Evolutionary conservation across 2,888 invertebrate genomes (phyloP).

Genomic region (Unio pictorum): DNA sequence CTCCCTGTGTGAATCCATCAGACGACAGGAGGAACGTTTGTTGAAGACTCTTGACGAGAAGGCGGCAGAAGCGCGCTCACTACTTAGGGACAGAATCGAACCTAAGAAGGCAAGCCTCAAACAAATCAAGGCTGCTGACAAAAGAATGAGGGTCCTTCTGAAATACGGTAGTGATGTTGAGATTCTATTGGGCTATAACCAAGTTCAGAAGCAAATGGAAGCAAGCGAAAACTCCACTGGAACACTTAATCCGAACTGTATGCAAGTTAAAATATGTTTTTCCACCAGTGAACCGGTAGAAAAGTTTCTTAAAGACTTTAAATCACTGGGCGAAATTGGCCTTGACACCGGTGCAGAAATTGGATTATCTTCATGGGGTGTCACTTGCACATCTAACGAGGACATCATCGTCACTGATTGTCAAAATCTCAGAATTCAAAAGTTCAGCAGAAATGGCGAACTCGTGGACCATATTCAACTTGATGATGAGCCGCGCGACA

Average conservation of each 20-base stretch:
- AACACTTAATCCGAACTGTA: constrained; percentile 32
- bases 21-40: constrained; percentile 43
- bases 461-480: constrained; percentile 60
- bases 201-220: constrained; percentile 40
- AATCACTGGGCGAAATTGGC: constrained; percentile 31
- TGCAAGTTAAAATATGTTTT: constrained; percentile 43
- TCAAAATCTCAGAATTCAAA: constrained; percentile 57
- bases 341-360: constrained; percentile 48
- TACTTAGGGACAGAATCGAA: constrained; percentile 32
- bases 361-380: constrained; percentile 55
- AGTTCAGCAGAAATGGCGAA: constrained; percentile 56
- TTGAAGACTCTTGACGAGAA: constrained; percentile 39
- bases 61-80: constrained; percentile 26
- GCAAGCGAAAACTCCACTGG: constrained; percentile 32
- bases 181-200: constrained; percentile 45
- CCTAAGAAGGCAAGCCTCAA: constrained; percentile 42
- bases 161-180: constrained; percentile 59
- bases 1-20: constrained; percentile 43
- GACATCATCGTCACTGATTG: constrained; percentile 61
- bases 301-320: constrained; percentile 40
- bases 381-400: constrained; percentile 54
- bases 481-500: constrained; percentile 59
- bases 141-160: constrained; percentile 49
- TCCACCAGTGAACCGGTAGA: constrained; percentile 38
- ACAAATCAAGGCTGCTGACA: constrained; percentile 44